These are phyloP conservation scores for Calyptomena viridis DNA, from an alignment of 2,113 vertebrate genomes.

Conservation along the genomic window DNA sequence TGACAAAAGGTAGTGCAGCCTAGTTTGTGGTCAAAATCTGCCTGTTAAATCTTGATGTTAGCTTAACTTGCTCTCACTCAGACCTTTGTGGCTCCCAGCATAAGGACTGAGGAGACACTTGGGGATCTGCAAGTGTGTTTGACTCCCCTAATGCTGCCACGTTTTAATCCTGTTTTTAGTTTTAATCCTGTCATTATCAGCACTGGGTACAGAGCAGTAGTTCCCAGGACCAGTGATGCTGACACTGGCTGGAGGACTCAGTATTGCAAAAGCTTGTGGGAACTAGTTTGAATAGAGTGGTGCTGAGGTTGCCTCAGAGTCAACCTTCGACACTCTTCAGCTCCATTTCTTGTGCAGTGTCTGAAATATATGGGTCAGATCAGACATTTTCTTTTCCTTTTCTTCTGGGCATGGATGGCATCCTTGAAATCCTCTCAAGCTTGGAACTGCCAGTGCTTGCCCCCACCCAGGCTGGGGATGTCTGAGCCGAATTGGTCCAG, in stretches of 20 bases:
- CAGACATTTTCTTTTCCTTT: background rate
- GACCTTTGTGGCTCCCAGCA: background rate
- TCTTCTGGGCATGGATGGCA: background rate
- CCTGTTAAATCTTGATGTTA: background rate
- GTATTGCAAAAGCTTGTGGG: background rate
- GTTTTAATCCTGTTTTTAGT: background rate
- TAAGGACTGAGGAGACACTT: background rate
- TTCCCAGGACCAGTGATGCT: background rate
- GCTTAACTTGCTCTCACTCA: background rate
- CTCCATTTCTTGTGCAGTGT: background rate
- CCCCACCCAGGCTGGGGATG: background rate
- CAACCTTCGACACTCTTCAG: background rate
- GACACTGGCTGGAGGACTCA: background rate
- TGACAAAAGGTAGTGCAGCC: background rate
- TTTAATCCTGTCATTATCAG: background rate
- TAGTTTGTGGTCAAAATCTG: background rate
- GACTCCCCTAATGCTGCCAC: accelerated
- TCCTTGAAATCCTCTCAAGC: background rate
- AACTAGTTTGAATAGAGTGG: accelerated
- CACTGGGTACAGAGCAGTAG: background rate
- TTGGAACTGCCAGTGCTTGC: background rate
- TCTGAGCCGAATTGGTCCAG: background rate
- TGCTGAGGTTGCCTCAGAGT: background rate
- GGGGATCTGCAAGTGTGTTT: background rate
- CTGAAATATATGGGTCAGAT: background rate